Percentiles rank a stretch among this genome's conserved stretches.
Evolutionary conservation across 2,888 invertebrate species (phyloP).

Genomic region (Ormia ochracea): DNA sequence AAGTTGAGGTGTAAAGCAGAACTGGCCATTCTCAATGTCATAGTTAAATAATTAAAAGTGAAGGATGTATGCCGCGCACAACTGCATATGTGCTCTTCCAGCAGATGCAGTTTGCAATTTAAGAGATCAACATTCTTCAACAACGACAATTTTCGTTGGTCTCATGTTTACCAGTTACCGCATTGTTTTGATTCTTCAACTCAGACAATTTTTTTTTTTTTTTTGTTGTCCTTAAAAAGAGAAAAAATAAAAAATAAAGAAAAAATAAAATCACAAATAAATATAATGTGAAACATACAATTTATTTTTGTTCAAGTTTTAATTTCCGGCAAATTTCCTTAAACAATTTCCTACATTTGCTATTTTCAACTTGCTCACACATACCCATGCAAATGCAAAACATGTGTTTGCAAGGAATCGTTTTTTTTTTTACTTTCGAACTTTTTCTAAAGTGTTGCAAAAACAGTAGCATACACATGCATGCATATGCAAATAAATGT

Average conservation of each 20-base stretch:
- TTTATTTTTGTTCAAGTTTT: conserved; percentile 65
- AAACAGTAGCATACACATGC: background rate
- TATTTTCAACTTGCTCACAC: conserved; percentile 1
- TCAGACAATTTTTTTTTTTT: background rate
- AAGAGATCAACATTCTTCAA: too few species aligned
- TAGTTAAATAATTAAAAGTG: too few species aligned
- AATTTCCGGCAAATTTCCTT: conserved; percentile 68
- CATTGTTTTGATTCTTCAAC: background rate
- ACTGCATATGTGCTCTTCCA: too few species aligned
- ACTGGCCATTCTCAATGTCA: too few species aligned
- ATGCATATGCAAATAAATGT: background rate
- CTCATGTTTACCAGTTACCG: too few species aligned
- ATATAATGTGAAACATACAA: conserved; percentile 37
- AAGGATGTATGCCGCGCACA: too few species aligned
- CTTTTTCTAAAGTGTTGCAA: background rate
- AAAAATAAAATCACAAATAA: background rate
- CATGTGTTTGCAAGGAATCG: conserved; percentile 35
- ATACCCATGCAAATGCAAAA: background rate
- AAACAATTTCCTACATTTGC: conserved; percentile 65
- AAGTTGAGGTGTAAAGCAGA: too few species aligned
- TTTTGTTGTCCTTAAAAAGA: too few species aligned
- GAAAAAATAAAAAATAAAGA: background rate
- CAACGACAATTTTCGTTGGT: too few species aligned
- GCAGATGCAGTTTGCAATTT: too few species aligned
- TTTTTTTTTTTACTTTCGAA: conserved; percentile 43